Evolutionary conservation across 1,140 invertebrate genomes (phyloP).

Genomic region (Drosophila paulistorum): DNA sequence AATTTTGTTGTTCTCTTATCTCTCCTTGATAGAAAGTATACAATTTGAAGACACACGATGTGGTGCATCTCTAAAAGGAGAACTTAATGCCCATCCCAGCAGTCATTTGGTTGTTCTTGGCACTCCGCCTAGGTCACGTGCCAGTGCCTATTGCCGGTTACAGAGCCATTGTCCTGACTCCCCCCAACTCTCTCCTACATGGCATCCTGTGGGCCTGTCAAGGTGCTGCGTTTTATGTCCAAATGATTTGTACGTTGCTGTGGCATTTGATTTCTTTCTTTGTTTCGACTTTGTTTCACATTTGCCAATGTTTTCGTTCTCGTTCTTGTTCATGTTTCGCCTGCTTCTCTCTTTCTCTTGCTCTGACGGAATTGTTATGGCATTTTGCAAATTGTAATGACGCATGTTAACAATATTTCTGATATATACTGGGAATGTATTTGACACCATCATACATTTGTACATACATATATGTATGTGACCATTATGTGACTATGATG

Average conservation of each 20-base stretch:
- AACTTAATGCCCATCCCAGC: background rate
- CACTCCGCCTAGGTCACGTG: slow-evolving; percentile 56
- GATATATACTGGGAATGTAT: slow-evolving; percentile 21
- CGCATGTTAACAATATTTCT: slow-evolving; percentile 81
- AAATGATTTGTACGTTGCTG: slow-evolving; percentile 73
- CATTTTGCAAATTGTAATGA: slow-evolving; percentile 82
- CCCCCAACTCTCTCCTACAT: slow-evolving; percentile 4
- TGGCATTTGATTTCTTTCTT: slow-evolving; percentile 69
- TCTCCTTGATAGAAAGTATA: too few species aligned
- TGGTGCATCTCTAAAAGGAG: slow-evolving; percentile 31
- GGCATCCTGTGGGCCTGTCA: slow-evolving; percentile 45
- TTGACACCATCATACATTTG: slow-evolving; percentile 23
- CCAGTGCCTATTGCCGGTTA: slow-evolving; percentile 43
- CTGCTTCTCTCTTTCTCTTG: background rate
- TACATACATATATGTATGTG: background rate
- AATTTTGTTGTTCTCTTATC: too few species aligned
- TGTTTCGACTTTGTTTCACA: slow-evolving; percentile 33
- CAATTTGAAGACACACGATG: background rate
- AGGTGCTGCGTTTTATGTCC: slow-evolving; percentile 80
- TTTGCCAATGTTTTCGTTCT: slow-evolving; percentile 29
- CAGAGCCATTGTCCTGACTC: slow-evolving; percentile 11
- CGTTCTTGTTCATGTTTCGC: slow-evolving; percentile 30
- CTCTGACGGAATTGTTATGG: slow-evolving; percentile 43
- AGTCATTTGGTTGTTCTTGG: slow-evolving; percentile 41
- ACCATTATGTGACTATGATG: slow-evolving; percentile 70